Base-by-base conservation (phyloP, 2,797 vertebrate species). In the Protosalanx chinensis region DNA sequence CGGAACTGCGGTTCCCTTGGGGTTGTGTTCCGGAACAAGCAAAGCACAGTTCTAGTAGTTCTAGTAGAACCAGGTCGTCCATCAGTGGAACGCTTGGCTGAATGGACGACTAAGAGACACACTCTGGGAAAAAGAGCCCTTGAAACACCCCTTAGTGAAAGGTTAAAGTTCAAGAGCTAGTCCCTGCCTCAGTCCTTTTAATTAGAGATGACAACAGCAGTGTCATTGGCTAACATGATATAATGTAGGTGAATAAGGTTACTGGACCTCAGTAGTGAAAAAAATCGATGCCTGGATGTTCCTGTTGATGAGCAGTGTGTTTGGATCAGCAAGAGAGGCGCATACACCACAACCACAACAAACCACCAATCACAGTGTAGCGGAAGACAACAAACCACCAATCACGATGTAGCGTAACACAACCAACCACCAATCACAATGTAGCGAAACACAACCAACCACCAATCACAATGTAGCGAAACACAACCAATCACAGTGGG, bases 1-100 rank as follows among this genome's bases (percentile, higher is more conserved):
- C 49, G 79, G 67, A 80, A 72, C 70, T 75, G 59, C 80, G 64
- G 61, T n/a, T 63, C 75, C 76, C 69, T 74, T 35, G 56, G 77
- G 68, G 49, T 59, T 8, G 4, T 74, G 67, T 79, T 82, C 71
- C 82, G 65, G 64, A 84, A 78, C 78, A 89, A 86, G 84, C 79
- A 85, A 76, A 70, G 78, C 18, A 59, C 70, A 46, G 23, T 27
- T 27, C 72, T 72, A 77, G 74, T 76, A 75, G 76, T 70, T 88
- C 79, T 41, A 71, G 86, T 76, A 72, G 49, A 83, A 81, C 76
- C 7, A 41, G 72, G 73, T 23, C 61, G 49, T 71, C 53, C 73
- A 79, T 84, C 79, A 71, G 53, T 62, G 64, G 76, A 72, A 46
- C 51, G 49, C 79, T 77, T 72, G 64, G 68, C 57, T 71, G 29